phyloP scores from a whole-genome alignment of 2,113 vertebrate genomes.

The Seriola quinqueradiata region DNA sequence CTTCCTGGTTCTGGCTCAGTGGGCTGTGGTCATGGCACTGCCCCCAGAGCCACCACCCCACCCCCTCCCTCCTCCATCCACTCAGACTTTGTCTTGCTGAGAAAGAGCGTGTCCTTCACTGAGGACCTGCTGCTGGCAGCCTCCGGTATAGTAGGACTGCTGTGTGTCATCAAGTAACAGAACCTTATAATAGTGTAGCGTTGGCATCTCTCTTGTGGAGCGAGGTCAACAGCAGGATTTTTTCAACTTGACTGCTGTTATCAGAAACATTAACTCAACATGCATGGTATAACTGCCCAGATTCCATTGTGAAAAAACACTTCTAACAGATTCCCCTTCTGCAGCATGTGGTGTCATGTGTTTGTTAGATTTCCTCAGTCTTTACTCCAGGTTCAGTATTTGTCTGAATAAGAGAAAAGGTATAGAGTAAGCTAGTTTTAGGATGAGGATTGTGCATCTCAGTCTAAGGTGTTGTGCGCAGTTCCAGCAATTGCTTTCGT shows the following conservation, averaged over 20 bases:
- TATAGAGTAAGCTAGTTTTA: slow-evolving; percentile 8
- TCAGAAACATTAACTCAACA: slow-evolving; percentile 30
- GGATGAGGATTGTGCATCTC: slow-evolving; percentile 2
- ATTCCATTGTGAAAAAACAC: slow-evolving; percentile 18
- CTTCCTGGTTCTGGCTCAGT: slow-evolving; percentile 87
- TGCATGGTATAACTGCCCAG: slow-evolving; percentile 23
- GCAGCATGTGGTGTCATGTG: slow-evolving; percentile 51
- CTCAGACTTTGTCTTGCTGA: slow-evolving; percentile 92
- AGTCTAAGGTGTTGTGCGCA: not conserved
- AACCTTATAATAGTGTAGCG: slow-evolving; percentile 16
- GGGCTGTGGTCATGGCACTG: slow-evolving; percentile 78
- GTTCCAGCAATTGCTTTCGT: slow-evolving; percentile 13
- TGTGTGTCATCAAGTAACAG: slow-evolving; percentile 68
- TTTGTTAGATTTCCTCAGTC: not conserved
- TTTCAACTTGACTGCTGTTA: slow-evolving; percentile 13
- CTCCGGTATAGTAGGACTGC: slow-evolving; percentile 93
- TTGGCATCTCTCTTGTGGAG: slow-evolving; percentile 10
- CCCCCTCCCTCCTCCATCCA: slow-evolving; percentile 88
- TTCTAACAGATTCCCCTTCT: not conserved
- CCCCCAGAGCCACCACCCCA: slow-evolving; percentile 86
- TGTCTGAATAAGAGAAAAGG: not conserved
- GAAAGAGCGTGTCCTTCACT: slow-evolving; percentile 98
- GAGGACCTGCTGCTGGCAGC: slow-evolving; percentile 96
- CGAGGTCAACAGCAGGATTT: slow-evolving; percentile 25
- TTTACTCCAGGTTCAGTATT: not conserved